Percentiles rank a stretch among this genome's conserved stretches.
Evolutionary conservation across 2,113 vertebrate genomes (phyloP).

Genomic region (Chloropsis cyanopogon): DNA sequence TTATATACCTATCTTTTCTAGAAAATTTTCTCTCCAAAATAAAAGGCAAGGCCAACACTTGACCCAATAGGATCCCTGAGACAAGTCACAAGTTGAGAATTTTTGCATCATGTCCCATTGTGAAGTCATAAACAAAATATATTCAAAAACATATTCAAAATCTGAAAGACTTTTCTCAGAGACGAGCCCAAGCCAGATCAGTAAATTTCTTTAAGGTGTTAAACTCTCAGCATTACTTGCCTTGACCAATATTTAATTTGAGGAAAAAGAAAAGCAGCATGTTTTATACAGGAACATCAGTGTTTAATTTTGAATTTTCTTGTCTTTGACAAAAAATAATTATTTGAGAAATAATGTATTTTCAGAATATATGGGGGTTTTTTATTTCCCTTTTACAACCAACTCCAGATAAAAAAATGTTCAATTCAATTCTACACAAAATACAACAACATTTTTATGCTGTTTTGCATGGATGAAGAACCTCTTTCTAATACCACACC

Average conservation of each 20-base stretch:
- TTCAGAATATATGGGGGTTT: background rate
- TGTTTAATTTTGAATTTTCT: background rate
- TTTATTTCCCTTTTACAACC: background rate
- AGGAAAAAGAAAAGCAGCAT: rapidly evolving
- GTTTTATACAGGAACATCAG: background rate
- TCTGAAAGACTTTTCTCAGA: background rate
- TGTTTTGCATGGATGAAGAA: background rate
- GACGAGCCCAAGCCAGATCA: background rate
- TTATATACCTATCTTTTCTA: background rate
- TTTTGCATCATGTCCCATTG: background rate
- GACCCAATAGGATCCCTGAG: background rate
- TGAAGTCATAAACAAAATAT: background rate
- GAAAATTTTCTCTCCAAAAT: background rate
- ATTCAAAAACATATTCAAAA: too few relatives aligned
- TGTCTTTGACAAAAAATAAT: background rate
- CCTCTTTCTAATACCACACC: background rate
- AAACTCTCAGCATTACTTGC: background rate
- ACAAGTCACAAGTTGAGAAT: background rate
- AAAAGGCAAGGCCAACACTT: background rate
- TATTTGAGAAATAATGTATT: background rate
- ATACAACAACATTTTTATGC: background rate
- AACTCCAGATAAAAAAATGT: background rate
- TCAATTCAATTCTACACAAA: background rate
- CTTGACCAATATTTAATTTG: background rate
- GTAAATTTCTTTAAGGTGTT: background rate